A percentile compares a stretch with the other conserved stretches of the same genome.
These are phyloP conservation scores for Dasysyrphus tricinctus DNA, from an alignment of 2,888 invertebrate genomes.

Conservation along the genomic window DNA sequence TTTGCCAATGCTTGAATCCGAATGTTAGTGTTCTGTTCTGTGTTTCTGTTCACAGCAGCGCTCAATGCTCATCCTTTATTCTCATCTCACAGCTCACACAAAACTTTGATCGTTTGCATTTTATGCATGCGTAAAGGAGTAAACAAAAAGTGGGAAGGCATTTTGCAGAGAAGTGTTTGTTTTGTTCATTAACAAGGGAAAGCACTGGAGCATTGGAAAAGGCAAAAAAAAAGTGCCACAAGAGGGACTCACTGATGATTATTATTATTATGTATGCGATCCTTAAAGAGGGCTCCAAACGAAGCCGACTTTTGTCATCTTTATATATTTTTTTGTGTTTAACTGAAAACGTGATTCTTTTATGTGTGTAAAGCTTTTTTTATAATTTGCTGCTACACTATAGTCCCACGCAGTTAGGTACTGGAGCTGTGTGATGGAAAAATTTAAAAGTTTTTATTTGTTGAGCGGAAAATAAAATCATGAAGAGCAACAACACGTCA, in stretches of 20 bases:
- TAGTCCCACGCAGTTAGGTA: not conserved
- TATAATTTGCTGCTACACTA: conserved; percentile 13
- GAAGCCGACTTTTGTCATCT: conserved; percentile 61
- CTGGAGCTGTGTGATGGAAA: conserved; percentile 14
- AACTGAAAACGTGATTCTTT: conserved; percentile 21
- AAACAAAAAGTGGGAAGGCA: conserved; percentile 41
- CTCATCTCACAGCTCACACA: conserved; percentile 21
- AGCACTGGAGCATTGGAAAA: conserved; percentile 45
- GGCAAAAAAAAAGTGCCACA: conserved; percentile 38
- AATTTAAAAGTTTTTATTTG: conserved; percentile 64
- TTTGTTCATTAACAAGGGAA: conserved; percentile 65
- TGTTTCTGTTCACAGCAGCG: not conserved
- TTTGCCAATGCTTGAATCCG: conserved; percentile 7
- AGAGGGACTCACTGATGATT: conserved; percentile 29
- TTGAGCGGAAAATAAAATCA: conserved; percentile 39
- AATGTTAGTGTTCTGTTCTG: conserved; percentile 6
- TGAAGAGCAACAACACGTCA: conserved; percentile 26
- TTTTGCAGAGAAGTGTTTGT: conserved; percentile 55
- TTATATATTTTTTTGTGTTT: not conserved
- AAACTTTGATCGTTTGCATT: conserved; percentile 56
- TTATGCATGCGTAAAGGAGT: conserved; percentile 58
- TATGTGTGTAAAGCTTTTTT: conserved; percentile 25
- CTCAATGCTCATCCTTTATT: conserved; percentile 43
- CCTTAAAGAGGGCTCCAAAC: conserved; percentile 39
- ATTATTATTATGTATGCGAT: not conserved